Conservation (phyloP, 2,888 invertebrate species). For the Tetragonula carbonaria region DNA sequence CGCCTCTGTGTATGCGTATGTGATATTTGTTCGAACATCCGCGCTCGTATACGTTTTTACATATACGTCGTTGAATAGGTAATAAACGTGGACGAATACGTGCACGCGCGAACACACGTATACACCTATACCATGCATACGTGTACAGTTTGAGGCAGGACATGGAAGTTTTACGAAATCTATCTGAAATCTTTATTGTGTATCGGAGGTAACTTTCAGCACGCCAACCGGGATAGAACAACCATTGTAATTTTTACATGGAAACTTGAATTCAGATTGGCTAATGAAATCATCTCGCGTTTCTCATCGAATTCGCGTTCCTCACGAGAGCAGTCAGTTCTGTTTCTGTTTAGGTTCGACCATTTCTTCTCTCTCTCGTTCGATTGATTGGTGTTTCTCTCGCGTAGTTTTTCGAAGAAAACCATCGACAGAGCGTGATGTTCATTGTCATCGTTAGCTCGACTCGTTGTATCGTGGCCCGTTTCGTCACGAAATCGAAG, state of each 20-base stretch:
- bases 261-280: constrained; percentile 12
- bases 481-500: not conserved
- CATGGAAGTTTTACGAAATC: constrained; percentile 15
- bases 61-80: constrained; percentile 14
- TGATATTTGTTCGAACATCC: constrained; percentile 8
- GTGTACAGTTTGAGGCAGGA: not conserved
- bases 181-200: constrained; percentile 30
- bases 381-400: not conserved
- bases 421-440: not conserved
- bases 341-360: not conserved
- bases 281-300: not conserved
- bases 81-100: not conserved
- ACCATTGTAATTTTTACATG: not conserved
- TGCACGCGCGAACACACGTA: too few relatives aligned
- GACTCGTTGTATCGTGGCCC: not conserved
- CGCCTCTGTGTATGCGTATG: not conserved
- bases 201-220: not conserved
- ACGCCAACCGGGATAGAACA: constrained; percentile 3
- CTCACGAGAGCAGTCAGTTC: not conserved
- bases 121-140: not conserved
- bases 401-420: not conserved
- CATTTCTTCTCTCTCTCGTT: not conserved
- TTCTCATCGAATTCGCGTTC: not conserved
- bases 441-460: not conserved
- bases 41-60: not conserved